Evolutionary conservation across 2,888 invertebrate genomes (phyloP), one percentile per base, ranked within the genome.

Genomic region (Oscheius sp.): DNA sequence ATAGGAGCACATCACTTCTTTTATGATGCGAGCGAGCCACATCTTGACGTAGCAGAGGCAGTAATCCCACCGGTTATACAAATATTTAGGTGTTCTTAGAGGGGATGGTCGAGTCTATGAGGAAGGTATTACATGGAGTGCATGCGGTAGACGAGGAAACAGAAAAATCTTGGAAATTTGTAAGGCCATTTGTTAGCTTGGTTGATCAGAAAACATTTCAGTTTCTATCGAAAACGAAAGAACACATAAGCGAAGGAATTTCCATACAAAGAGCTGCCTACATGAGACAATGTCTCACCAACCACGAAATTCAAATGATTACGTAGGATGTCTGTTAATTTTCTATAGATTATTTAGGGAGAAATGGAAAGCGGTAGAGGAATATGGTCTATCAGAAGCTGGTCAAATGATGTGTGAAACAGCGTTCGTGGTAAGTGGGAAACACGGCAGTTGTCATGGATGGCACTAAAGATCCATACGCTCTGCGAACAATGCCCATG

Each of bases 1-100:
- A 77, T 87, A 56, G 87, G 87, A 3, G 80, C 84, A 23, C 86
- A 88, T 76, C 87, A 87, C 53, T 87, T 87, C 70, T 87, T 85
- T 75, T 87, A 87, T 73, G 87, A 87, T 73, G 85, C 86, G 1
- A 79, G 74, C 58, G 87, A 87, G 69, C 81, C 87, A 1, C 87
- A 87, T 77, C 74, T 87, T n/a, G 83, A 87, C 49, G 79, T 80
- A 58, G 64, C 21, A 35, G n/a, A 61, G 13, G 25, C 16, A 35
- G 35, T 23, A 12, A 29, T 35, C 9, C 6, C 1, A 29, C 70
- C 45, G 12, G 13, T 69, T 18, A 52, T 58, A 29, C 55, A 16
- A 29, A 27, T 18, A 73, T 43, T 58, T 55, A 80, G 81, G 73
- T 85, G 27, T 79, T 86, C 55, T 80, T 84, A 68, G 84, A 84